These are phyloP conservation scores for Caenorhabditis imperialis DNA, from an alignment of 2,888 invertebrate genomes.

Conservation along the genomic window DNA sequence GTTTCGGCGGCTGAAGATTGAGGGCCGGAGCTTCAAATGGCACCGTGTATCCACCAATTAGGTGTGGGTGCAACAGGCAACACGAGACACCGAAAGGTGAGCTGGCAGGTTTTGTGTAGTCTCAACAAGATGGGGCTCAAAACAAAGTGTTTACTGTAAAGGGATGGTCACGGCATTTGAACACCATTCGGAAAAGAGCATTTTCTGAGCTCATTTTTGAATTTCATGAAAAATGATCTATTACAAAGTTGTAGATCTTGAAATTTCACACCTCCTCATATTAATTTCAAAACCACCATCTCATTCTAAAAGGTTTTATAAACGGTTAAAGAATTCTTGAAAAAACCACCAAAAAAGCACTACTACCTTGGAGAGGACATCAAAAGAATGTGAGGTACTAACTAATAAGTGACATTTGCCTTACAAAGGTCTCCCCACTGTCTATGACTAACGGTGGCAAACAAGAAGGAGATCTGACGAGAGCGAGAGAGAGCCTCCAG, in stretches of 20 bases:
- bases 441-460: constrained; percentile 36
- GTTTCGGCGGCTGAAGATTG: constrained; percentile 5
- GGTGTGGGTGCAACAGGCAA: constrained; percentile 22
- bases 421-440: constrained; percentile 13
- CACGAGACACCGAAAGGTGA: neutral
- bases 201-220: too few species aligned
- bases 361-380: constrained; percentile 5
- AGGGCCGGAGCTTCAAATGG: constrained; percentile 21
- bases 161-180: too few species aligned
- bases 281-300: neutral
- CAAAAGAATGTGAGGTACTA: constrained; percentile 23
- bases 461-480: neutral
- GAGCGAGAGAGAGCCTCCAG: neutral
- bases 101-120: too few species aligned
- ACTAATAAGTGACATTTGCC: constrained; percentile 35
- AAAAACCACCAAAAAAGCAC: neutral
- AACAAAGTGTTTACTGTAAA: too few species aligned
- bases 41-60: constrained; percentile 36
- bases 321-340: too few species aligned
- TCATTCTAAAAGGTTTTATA: too few species aligned
- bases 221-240: too few species aligned
- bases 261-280: too few species aligned
- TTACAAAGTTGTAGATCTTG: too few species aligned
- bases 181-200: too few species aligned
- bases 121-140: too few species aligned